Evolutionary conservation across 2,113 vertebrate species (phyloP).

Genomic region (Datnioides undecimradiatus): DNA sequence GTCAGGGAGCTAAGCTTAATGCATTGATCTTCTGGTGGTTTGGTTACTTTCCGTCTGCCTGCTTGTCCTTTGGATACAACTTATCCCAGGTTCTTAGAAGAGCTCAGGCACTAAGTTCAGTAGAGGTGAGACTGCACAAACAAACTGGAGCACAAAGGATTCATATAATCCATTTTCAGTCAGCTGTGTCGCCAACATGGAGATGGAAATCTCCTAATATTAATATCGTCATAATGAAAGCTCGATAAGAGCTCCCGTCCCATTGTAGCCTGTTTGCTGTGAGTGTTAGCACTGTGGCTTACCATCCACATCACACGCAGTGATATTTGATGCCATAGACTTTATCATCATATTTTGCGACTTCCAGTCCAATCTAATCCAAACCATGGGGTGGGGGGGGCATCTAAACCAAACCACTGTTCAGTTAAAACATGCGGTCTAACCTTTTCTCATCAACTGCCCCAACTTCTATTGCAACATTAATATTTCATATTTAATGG

Average conservation of each 20-base stretch:
- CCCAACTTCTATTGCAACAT: slow-evolving; percentile 38
- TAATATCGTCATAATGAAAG: not conserved
- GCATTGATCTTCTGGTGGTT: too few species aligned
- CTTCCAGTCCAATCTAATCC: too few species aligned
- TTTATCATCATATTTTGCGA: too few species aligned
- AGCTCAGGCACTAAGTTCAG: too few species aligned
- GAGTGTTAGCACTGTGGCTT: not conserved
- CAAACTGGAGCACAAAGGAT: not conserved
- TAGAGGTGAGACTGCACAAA: too few species aligned
- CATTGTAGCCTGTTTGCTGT: not conserved
- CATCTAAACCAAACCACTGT: not conserved
- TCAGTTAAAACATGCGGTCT: slow-evolving; percentile 4
- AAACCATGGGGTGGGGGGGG: not conserved
- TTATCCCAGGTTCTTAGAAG: too few species aligned
- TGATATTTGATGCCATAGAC: not conserved
- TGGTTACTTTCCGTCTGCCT: too few species aligned
- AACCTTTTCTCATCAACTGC: slow-evolving; percentile 31
- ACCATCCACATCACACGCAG: slow-evolving; percentile 3
- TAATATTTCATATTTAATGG: slow-evolving; percentile 59
- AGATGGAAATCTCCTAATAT: not conserved
- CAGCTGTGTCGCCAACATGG: not conserved
- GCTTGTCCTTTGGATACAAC: too few species aligned
- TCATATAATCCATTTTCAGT: not conserved
- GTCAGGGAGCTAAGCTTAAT: too few species aligned
- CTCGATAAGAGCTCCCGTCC: not conserved